Evolutionary conservation across 2,888 invertebrate genomes (phyloP).

Genomic region (Peribatodes rhomboidaria): DNA sequence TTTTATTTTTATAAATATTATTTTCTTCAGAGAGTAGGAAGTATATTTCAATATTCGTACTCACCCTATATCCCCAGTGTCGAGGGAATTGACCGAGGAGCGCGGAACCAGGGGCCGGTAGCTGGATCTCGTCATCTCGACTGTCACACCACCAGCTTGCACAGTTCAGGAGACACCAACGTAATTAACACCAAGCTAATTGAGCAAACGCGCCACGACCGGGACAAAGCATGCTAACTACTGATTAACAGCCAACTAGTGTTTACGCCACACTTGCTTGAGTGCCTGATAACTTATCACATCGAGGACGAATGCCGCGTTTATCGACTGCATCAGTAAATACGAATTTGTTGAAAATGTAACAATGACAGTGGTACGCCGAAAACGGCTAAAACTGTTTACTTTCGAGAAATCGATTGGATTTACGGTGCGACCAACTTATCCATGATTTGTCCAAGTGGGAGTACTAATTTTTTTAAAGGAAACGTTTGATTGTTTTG

Average conservation of each 20-base stretch:
- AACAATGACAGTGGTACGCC: conserved; percentile 56
- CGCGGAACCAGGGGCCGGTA: conserved; percentile 80
- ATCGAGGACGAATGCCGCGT: conserved; percentile 53
- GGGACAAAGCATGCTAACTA: conserved; percentile 59
- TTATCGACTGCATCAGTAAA: conserved; percentile 51
- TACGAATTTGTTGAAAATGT: conserved; percentile 42
- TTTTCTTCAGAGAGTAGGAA: not conserved
- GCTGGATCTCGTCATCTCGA: conserved; percentile 78
- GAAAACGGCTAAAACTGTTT: conserved; percentile 66
- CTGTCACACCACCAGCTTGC: conserved; percentile 27
- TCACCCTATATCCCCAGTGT: conserved; percentile 75
- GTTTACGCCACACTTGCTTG: conserved; percentile 41
- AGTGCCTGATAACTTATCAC: conserved; percentile 60
- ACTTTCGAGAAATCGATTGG: conserved; percentile 75
- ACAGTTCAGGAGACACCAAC: conserved; percentile 3
- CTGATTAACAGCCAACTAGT: conserved; percentile 62
- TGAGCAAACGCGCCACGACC: conserved; percentile 66
- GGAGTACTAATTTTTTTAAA: not conserved
- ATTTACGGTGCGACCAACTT: conserved; percentile 49
- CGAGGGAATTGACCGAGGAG: conserved; percentile 75
- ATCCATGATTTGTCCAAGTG: not conserved
- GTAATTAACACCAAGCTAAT: conserved; percentile 47
- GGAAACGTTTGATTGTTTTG: not conserved
- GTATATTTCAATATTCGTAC: conserved; percentile 44
- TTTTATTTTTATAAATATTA: not conserved